phyloP scores from a whole-genome alignment of 2,113 vertebrate species.

The Trogon surrucura region DNA sequence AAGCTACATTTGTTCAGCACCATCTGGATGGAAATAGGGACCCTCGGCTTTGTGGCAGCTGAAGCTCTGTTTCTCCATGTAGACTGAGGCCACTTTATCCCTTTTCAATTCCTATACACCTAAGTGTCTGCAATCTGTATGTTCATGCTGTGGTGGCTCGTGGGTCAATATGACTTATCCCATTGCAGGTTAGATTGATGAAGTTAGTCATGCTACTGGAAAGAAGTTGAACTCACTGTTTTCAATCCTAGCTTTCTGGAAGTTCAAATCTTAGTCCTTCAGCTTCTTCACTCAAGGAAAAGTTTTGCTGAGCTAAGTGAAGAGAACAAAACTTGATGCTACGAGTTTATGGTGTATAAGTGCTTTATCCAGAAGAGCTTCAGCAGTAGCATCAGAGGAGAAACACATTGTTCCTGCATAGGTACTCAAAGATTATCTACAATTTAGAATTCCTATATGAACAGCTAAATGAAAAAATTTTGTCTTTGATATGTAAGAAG shows the following conservation, averaged over 20 bases:
- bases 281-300: fast-evolving
- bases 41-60: background rate
- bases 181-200: background rate
- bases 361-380: background rate
- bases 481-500: background rate
- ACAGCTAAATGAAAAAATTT: background rate
- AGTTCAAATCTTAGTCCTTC: background rate
- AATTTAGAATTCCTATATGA: background rate
- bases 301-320: background rate
- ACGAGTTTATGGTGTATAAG: background rate
- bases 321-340: background rate
- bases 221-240: background rate
- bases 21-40: background rate
- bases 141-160: background rate
- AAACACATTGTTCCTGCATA: background rate
- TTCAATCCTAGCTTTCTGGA: background rate
- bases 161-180: background rate
- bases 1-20: background rate
- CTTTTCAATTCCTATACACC: background rate
- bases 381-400: background rate
- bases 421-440: background rate
- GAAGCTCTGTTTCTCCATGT: background rate
- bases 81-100: background rate
- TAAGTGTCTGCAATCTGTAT: background rate
- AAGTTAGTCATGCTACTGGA: background rate